A percentile compares a stretch with the other conserved stretches of the same genome.
These are phyloP conservation scores for Julus scanicus DNA, from an alignment of 2,888 invertebrate species.

Conservation along the genomic window DNA sequence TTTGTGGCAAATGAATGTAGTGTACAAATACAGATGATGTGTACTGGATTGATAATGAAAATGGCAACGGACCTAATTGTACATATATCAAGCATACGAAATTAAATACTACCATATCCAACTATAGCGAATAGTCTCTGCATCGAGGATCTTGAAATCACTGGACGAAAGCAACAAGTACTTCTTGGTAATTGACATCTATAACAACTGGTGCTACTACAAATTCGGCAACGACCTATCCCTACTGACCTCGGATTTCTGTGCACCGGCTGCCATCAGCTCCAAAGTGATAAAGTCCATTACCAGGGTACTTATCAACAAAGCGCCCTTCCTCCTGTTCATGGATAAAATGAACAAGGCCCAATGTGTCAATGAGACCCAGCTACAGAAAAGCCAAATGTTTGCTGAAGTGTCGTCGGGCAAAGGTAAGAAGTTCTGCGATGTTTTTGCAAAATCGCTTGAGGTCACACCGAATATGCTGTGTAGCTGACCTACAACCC, in stretches of 20 bases:
- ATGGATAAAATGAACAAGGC: neutral
- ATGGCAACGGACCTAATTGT: neutral
- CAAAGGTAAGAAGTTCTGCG: neutral
- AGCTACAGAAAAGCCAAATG: neutral
- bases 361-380: neutral
- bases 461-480: neutral
- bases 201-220: neutral
- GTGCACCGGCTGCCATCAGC: neutral
- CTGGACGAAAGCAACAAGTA: slow-evolving; percentile 22
- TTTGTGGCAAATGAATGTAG: too few species aligned
- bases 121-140: neutral
- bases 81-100: neutral
- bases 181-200: neutral
- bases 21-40: neutral
- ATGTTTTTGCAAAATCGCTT: neutral
- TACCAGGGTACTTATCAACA: neutral
- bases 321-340: neutral
- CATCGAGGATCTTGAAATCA: neutral
- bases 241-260: neutral
- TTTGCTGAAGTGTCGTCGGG: neutral
- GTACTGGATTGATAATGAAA: slow-evolving; percentile 3
- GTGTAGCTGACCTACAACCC: neutral
- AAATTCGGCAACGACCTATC: neutral
- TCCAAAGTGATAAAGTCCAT: neutral
- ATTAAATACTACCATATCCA: neutral